Evolutionary conservation across 1,140 invertebrate genomes (phyloP), one percentile per base, ranked within the genome.

Genomic region (Propsilocerus akamusi): DNA sequence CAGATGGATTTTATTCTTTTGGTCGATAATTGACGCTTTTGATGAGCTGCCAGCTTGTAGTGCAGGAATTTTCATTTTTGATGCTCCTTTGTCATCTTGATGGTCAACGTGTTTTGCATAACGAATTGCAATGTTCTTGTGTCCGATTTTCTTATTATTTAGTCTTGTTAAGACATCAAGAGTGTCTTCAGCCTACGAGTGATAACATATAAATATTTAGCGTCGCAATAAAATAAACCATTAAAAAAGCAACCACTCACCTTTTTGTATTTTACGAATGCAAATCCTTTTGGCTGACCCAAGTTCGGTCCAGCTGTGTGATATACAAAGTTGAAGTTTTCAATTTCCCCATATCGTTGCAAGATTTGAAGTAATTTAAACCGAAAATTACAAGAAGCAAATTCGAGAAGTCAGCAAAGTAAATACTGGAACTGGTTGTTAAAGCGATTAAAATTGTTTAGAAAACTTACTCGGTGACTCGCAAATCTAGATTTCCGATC

Each of bases 251-350:
- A n/a, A n/a, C 8, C 3, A 48, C 54, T 55, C 49, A 58, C 65
- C 0, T 60, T 70, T 57, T 78, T 73, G 59, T 84, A 95, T 0
- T 87, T 93, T 23, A 91, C 84, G 68, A 95, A 95, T 26, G 88
- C 89, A 65, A 93, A 95, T n/a, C 91, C 90, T 54, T 88, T 69
- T 1, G 90, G 85, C 63, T 88, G 85, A 37, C 89, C 90, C 58
- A 80, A 78, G 58, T 86, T 76, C 47, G 87, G 85, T 49, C 91
- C 91, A 52, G 77, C 78, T 55, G 87, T 87, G 65, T 94, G 87
- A 65, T 91, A 93, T 49, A 95, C 76, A 66, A 93, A 81, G 68
- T 95, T 89, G 72, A 94, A 93, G 76, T 92, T 91, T 71, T 88
- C 83, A 59, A 94, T 83, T 56, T 74, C 71, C 62, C 90, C 90